Base-by-base conservation (phyloP, 2,888 invertebrate genomes). In the Lasioglossum zephyrum region DNA sequence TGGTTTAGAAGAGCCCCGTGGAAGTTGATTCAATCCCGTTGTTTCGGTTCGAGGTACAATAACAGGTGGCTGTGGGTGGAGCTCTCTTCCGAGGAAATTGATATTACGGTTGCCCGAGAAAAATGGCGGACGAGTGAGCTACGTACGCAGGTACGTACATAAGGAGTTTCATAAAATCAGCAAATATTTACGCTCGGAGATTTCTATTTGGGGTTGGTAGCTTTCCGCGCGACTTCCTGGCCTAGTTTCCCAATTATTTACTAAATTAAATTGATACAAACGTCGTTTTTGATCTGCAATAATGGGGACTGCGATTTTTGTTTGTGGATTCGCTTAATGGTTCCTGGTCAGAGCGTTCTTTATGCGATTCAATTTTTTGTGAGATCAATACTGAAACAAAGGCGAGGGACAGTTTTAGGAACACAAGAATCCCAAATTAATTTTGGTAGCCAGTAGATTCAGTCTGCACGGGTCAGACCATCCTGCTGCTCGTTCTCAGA, bases 31-130 rank as follows among this genome's bases (percentile, higher is more conserved):
- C 66, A 18, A n/a, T 70, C 76, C 53, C 74, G 73, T 75, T 80
- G 73, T 60, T 84, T 84, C 85, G 63, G 60, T 70, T 81, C 73
- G 70, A 8, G 70, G 31, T 77, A 85, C 39, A 80, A 85, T 85
- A 85, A 85, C 85, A 85, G 85, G 85, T 80, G 79, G 79, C 79
- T 53, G 66, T 36, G 77, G 70, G 53, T 6, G 79, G 57, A 77
- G 77, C n/a, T 70, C 69, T 69, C n/a, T 69, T 16, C 57, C 47
- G 39, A 80, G 77, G 85, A 85, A 86, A 86, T 85, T 85, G 85
- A 77, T 85, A 86, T 85, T 81, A 77, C 74, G 81, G 81, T 81
- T 78, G 13, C 77, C 4, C 31, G 44, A 66, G 85, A 85, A 85
- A 85, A 80, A 80, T 85, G 57, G 76, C 73, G 63, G 53, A 49